Evolutionary conservation across 2,888 invertebrate species (phyloP).

Genomic region (Chydorus sphaericus): DNA sequence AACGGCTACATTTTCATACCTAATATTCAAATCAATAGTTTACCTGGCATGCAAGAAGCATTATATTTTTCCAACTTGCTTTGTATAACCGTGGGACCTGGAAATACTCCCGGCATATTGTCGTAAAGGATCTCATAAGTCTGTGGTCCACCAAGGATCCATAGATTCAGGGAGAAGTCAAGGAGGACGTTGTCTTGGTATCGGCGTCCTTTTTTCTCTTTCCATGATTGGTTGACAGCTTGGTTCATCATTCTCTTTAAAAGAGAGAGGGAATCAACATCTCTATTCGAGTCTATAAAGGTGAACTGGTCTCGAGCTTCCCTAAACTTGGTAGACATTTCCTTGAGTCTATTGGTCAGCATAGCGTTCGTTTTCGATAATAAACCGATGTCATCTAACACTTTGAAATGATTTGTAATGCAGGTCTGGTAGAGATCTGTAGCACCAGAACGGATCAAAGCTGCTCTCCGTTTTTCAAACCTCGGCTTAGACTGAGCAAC

Average conservation of each 20-base stretch:
- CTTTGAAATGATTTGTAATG: not conserved
- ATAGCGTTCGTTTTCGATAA: not conserved
- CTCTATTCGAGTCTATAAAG: not conserved
- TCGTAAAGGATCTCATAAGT: not conserved
- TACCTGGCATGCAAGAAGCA: not conserved
- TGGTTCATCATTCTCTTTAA: not conserved
- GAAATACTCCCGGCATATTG: conserved; percentile 3
- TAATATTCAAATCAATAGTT: not conserved
- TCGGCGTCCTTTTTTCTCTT: not conserved
- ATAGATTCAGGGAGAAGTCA: not conserved
- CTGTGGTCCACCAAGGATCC: not conserved
- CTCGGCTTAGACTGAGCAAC: not conserved
- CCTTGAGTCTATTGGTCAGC: not conserved
- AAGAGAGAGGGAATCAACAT: not conserved
- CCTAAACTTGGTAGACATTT: not conserved
- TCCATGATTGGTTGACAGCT: not conserved
- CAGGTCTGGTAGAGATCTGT: not conserved
- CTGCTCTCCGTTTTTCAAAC: not conserved
- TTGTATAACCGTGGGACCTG: not conserved
- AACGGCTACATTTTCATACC: not conserved
- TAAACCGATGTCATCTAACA: not conserved
- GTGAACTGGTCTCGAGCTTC: not conserved
- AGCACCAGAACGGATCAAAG: not conserved
- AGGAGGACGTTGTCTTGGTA: not conserved
- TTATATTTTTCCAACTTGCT: not conserved